Evolutionary conservation across 1,140 invertebrate species (phyloP).

Genomic region (Arion vulgaris): DNA sequence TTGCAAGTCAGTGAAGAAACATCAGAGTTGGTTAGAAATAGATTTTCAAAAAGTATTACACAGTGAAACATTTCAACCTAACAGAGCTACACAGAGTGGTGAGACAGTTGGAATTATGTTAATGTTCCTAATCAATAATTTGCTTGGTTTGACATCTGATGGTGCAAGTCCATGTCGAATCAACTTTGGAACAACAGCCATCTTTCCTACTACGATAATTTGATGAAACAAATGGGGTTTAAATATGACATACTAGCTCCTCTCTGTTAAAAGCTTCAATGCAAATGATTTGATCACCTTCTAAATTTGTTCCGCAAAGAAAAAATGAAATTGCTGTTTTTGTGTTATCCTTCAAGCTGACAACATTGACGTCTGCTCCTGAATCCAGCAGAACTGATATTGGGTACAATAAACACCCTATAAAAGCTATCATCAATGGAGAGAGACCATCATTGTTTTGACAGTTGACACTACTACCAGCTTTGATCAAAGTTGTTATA

Average conservation of each 20-base stretch:
- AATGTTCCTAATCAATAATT: background rate
- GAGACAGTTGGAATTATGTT: background rate
- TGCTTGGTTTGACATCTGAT: background rate
- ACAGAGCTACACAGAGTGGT: background rate
- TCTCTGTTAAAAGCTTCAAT: background rate
- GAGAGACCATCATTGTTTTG: background rate
- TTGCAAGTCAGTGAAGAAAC: background rate
- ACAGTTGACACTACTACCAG: background rate
- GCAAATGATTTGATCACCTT: background rate
- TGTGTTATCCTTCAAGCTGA: background rate
- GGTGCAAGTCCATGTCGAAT: background rate
- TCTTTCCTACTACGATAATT: background rate
- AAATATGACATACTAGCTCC: background rate
- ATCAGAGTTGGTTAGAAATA: background rate
- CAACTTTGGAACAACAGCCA: background rate
- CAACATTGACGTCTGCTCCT: background rate
- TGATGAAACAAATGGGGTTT: background rate
- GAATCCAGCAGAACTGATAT: background rate
- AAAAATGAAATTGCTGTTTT: background rate
- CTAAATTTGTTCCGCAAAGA: background rate
- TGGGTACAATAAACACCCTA: no score
- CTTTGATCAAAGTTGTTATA: background rate
- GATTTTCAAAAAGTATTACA: background rate
- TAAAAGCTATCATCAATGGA: background rate
- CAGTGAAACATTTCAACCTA: background rate